Conservation (phyloP, 1,140 invertebrate species). For the Drepana arcuata region DNA sequence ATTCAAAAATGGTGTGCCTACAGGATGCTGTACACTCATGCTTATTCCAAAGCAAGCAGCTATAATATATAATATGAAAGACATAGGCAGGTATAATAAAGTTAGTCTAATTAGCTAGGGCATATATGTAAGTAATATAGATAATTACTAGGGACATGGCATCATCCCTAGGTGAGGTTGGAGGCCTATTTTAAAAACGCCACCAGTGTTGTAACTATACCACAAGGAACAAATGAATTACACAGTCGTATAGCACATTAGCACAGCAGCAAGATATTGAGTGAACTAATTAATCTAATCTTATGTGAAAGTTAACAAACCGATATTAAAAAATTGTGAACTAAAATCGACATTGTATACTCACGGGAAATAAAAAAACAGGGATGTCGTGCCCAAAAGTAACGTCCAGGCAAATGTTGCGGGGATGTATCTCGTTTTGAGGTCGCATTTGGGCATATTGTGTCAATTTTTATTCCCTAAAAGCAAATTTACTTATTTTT, state of each 20-base stretch:
- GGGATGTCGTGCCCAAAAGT: conserved; percentile 88
- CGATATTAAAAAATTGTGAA: conserved; percentile 52
- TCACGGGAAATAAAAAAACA: conserved; percentile 98
- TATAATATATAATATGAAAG: too few relatives aligned
- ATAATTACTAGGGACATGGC: conserved; percentile 11
- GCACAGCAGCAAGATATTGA: conserved; percentile 47
- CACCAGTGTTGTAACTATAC: conserved; percentile 5
- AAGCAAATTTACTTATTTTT: conserved; percentile 72
- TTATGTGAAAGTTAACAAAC: conserved; percentile 66
- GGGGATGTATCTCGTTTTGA: conserved; percentile 94
- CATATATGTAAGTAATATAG: too few relatives aligned
- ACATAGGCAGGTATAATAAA: too few relatives aligned
- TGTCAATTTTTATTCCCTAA: conserved; percentile 69
- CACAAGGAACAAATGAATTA: conserved; percentile 1
- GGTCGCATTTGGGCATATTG: conserved; percentile 94
- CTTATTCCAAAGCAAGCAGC: too few relatives aligned
- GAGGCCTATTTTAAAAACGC: conserved; percentile 5
- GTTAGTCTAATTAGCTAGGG: too few relatives aligned
- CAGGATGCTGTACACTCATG: too few relatives aligned
- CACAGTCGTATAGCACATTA: conserved; percentile 32
- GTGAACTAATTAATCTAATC: conserved; percentile 57
- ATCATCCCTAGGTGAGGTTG: not conserved
- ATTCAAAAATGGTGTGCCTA: too few relatives aligned
- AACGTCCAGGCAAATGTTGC: conserved; percentile 97
- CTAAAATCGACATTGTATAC: conserved; percentile 72